Percentiles rank a stretch among this genome's conserved stretches.
These are phyloP conservation scores for Homalodisca vitripennis DNA, from an alignment of 1,140 invertebrate genomes.

Conservation along the genomic window DNA sequence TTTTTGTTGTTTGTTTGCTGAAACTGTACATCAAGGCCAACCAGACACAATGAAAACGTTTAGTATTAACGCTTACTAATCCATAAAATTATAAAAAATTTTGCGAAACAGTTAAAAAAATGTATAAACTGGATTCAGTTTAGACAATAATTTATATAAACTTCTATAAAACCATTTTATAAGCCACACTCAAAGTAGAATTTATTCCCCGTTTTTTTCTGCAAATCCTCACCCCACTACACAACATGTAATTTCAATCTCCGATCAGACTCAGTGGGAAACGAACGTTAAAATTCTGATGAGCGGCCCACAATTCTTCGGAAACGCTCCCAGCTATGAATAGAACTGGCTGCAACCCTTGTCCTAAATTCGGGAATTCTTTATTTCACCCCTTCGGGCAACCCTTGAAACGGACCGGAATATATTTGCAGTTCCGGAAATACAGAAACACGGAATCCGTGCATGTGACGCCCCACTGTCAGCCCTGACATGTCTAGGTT, in stretches of 20 bases:
- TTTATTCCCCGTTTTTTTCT: not conserved
- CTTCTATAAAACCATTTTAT: too few species aligned
- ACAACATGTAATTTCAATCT: not conserved
- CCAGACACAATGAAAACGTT: not conserved
- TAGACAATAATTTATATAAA: too few species aligned
- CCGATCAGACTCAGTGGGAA: constrained; percentile 2
- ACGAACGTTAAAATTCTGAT: constrained; percentile 18
- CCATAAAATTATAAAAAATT: not conserved
- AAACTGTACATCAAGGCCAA: too few species aligned
- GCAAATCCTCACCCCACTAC: not conserved
- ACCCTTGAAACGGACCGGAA: constrained; percentile 7
- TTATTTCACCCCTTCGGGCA: constrained; percentile 22
- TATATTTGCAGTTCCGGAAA: not conserved
- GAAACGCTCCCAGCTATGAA: not conserved
- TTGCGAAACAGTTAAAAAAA: too few species aligned
- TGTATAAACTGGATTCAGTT: too few species aligned
- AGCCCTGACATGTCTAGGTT: not conserved
- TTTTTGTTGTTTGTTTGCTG: too few species aligned
- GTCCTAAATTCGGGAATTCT: constrained; percentile 13
- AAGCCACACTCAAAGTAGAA: too few species aligned
- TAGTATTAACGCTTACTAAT: not conserved
- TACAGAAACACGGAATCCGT: constrained; percentile 18
- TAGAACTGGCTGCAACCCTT: constrained; percentile 9
- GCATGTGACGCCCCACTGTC: not conserved
- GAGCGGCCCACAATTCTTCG: constrained; percentile 9